Conservation (phyloP, 2,888 invertebrate genomes). For the Dorcus parallelipipedus region DNA sequence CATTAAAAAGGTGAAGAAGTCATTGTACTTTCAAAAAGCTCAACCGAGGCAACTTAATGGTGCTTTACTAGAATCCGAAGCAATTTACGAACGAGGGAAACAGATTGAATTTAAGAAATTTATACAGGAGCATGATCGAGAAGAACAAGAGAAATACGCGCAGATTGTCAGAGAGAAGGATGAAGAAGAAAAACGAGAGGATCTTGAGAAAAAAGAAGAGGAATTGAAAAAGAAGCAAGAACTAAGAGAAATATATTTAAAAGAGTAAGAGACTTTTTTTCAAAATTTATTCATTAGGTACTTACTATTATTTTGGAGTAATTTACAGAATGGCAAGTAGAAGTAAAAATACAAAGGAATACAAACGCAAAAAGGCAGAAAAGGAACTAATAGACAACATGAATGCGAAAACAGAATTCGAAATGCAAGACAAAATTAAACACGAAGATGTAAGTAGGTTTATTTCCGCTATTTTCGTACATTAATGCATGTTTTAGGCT, state of each 20-base stretch:
- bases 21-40: constrained; percentile 36
- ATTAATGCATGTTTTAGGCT: background rate
- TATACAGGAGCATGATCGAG: constrained; percentile 38
- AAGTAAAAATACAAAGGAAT: background rate
- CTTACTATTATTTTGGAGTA: no score
- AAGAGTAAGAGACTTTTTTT: constrained; percentile 25
- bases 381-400: constrained; percentile 8
- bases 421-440: constrained; percentile 6
- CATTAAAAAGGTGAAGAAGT: constrained; percentile 34
- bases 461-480: background rate
- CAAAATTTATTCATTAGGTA: no score
- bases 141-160: constrained; percentile 32
- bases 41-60: constrained; percentile 38
- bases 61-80: constrained; percentile 39
- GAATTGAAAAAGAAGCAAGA: constrained; percentile 28
- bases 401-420: constrained; percentile 3
- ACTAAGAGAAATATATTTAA: constrained; percentile 24
- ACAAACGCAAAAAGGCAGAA: background rate
- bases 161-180: constrained; percentile 31
- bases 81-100: constrained; percentile 38
- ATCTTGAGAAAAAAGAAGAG: constrained; percentile 29
- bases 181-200: constrained; percentile 31
- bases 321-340: no score
- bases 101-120: constrained; percentile 38
- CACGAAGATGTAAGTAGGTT: constrained; percentile 9